Evolutionary conservation across 35 echinoderm and acorn worm species (phyloP).

Genomic region (Strongylocentrotus purpuratus): DNA sequence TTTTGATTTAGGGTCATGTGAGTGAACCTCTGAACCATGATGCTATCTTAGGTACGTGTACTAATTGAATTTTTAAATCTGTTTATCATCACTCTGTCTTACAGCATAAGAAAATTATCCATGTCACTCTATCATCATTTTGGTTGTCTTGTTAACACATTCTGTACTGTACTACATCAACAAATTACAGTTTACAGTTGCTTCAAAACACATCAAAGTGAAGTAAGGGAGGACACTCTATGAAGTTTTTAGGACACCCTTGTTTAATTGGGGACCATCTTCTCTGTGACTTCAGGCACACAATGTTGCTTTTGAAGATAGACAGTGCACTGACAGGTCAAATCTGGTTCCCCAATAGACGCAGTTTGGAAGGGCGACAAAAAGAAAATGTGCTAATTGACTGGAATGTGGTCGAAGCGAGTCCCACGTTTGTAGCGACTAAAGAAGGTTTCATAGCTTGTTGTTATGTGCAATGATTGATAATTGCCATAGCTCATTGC

Average conservation of each 20-base stretch:
- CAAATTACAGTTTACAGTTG: background rate
- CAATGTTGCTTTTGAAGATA: conserved; percentile 4
- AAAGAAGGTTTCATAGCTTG: background rate
- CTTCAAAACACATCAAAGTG: background rate
- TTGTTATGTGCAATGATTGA: background rate
- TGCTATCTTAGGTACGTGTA: too few species aligned
- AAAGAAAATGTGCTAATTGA: background rate
- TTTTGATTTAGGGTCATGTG: too few species aligned
- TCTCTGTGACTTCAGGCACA: background rate
- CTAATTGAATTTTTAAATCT: too few species aligned
- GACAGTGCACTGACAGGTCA: background rate
- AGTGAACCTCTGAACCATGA: too few species aligned
- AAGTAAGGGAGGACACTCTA: background rate
- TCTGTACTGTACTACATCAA: background rate
- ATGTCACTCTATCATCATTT: too few species aligned
- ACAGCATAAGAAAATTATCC: too few species aligned
- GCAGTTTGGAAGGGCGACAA: background rate
- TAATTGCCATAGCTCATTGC: background rate
- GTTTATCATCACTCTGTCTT: too few species aligned
- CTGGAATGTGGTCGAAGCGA: background rate
- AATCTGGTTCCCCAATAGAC: background rate
- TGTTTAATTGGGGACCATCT: background rate
- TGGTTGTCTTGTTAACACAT: too few species aligned
- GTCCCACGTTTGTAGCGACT: background rate
- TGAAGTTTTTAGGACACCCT: background rate